Conservation (phyloP, 2,113 vertebrate genomes). For the Cheirogaleus medius region DNA sequence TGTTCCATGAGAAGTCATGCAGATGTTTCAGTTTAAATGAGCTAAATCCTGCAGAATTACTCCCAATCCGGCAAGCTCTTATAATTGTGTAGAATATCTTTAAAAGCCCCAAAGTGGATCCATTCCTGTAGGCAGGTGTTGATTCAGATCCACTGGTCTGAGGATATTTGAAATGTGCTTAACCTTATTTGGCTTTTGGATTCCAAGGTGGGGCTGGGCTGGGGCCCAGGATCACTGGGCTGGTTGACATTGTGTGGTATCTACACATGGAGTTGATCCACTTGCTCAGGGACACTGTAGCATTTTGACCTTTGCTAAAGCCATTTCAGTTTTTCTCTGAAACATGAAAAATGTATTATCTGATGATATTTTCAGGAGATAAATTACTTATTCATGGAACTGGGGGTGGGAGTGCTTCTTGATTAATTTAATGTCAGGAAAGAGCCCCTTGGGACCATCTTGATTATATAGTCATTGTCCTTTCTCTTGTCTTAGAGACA, state of each 20-base stretch:
- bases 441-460: not conserved
- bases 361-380: not conserved
- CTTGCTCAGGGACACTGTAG: not conserved
- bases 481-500: not conserved
- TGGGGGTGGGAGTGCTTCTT: not conserved
- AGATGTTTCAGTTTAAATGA: not conserved
- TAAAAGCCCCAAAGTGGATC: not conserved
- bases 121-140: not conserved
- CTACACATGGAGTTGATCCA: fast-evolving
- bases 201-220: not conserved
- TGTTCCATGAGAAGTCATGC: not conserved
- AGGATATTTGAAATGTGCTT: not conserved
- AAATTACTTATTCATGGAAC: not conserved
- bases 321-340: not conserved
- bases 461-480: not conserved
- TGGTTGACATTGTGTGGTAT: not conserved
- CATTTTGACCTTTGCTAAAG: not conserved
- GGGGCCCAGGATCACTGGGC: not conserved
- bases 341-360: not conserved
- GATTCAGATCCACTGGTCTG: not conserved
- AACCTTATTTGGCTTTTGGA: not conserved
- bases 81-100: not conserved
- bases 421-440: not conserved
- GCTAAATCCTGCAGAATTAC: not conserved
- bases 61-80: not conserved